Base-by-base conservation (phyloP, 2,113 vertebrate genomes). In the Ctenomys sociabilis region DNA sequence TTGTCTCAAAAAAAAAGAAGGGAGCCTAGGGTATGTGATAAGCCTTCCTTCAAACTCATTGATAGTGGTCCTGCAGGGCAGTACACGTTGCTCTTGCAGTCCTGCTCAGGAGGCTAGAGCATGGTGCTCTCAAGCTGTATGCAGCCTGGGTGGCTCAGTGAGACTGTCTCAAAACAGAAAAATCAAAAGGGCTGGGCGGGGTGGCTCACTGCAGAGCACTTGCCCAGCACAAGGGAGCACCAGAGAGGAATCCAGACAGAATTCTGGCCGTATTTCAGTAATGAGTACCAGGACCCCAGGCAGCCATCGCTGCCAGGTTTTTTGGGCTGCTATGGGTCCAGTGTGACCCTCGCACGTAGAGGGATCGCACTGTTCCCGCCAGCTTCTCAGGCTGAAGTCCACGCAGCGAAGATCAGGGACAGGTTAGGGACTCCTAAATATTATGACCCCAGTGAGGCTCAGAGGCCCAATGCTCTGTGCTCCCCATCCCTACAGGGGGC, bases 211-310 rank as follows among this genome's bases (percentile, higher is more conserved):
- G 8, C 21, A 35, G 28, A 52, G 28, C 40, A 35, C 45, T 49
- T 35, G 77, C 77, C 45, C 7, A 32, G 75, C 43, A 37, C 11
- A 45, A 10, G 24, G 12, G 52, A 13, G 52, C 52, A 2, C 52
- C 52, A 17, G 13, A 54, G 16, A 54, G 14, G 14, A 54, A 2
- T 54, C 52, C 16, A 13, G 14, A 13, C 52, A 54, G 52, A 54
- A 54, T 54, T 54, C 52, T 26, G 1, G 16, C 10, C 63, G 21
- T 14, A n/a, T 2, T 28, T 30, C 24, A 1, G 45, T n/a, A 5
- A 3, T 0, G 22, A 17, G 5, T 0, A 28, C n/a, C n/a, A 37
- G 70, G 70, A 35, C 70, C 70, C 22, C 4, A 14, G 21, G 70
- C 70, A 12, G 35, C 13, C 5, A 1, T 30, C n/a, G 66, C 12